These are phyloP conservation scores for Ichneumoninae sp. DNA, from an alignment of 2,888 invertebrate genomes.

Conservation along the genomic window DNA sequence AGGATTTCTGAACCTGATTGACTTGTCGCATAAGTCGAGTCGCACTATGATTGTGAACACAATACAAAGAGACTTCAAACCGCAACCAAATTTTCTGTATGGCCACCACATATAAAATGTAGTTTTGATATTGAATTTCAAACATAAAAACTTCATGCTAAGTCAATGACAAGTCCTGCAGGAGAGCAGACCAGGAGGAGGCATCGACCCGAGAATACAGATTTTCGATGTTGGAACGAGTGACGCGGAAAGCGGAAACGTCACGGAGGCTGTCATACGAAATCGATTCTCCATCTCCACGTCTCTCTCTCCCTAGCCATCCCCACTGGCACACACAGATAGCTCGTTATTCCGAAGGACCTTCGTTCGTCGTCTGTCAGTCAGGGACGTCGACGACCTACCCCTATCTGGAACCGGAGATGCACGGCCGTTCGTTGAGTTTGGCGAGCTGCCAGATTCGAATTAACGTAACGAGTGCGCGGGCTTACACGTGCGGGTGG, in stretches of 20 bases:
- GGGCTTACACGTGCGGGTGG: slow-evolving; percentile 12
- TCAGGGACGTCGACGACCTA: slow-evolving; percentile 67
- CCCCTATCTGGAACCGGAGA: slow-evolving; percentile 43
- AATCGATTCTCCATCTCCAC: slow-evolving; percentile 60
- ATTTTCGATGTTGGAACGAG: slow-evolving; percentile 22
- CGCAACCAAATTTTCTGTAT: too few species aligned
- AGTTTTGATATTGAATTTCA: too few species aligned
- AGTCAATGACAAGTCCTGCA: slow-evolving; percentile 18
- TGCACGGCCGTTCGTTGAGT: slow-evolving; percentile 45
- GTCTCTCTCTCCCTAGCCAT: slow-evolving; percentile 31
- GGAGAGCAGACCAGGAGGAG: neutral
- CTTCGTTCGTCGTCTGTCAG: slow-evolving; percentile 54
- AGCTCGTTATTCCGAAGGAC: slow-evolving; percentile 69
- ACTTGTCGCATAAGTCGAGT: too few species aligned
- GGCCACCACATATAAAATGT: too few species aligned
- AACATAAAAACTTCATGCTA: too few species aligned
- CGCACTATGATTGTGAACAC: too few species aligned
- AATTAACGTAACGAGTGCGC: slow-evolving; percentile 77
- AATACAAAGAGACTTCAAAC: too few species aligned
- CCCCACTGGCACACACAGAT: slow-evolving; percentile 14
- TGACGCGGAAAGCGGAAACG: slow-evolving; percentile 38
- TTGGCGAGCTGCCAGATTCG: slow-evolving; percentile 73
- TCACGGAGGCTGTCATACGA: slow-evolving; percentile 42
- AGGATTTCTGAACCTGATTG: too few species aligned
- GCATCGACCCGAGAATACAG: neutral